Conservation (phyloP, 2,888 invertebrate genomes). For the Amitus sp. region DNA sequence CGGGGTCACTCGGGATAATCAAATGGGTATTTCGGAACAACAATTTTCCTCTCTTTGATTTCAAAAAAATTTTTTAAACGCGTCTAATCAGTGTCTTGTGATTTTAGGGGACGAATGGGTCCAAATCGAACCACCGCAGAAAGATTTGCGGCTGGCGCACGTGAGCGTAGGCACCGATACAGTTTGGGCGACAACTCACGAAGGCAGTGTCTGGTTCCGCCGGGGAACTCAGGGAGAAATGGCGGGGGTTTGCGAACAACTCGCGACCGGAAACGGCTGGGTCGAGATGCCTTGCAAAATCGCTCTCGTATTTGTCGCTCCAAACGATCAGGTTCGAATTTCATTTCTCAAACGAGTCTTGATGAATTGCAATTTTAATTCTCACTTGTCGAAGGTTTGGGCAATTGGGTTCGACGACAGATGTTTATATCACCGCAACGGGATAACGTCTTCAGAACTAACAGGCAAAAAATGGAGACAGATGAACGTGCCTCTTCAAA, state of each 20-base stretch:
- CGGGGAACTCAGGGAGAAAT: conserved; percentile 78
- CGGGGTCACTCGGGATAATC: conserved; percentile 83
- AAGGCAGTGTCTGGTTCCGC: conserved; percentile 88
- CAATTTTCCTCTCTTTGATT: neutral
- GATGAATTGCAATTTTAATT: too few species aligned
- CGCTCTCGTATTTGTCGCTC: conserved; percentile 83
- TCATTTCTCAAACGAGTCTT: too few species aligned
- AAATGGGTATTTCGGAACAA: conserved; percentile 70
- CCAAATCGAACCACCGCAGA: conserved; percentile 80
- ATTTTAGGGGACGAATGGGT: conserved; percentile 78
- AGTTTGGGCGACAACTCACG: conserved; percentile 81
- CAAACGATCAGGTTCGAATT: conserved; percentile 79
- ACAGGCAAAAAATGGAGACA: conserved; percentile 90
- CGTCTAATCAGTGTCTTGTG: conserved; percentile 5
- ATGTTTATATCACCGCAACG: conserved; percentile 81
- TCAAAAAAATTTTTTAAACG: conserved; percentile 12
- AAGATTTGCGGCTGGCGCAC: conserved; percentile 77
- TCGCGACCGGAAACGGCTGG: conserved; percentile 87
- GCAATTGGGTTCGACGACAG: conserved; percentile 87
- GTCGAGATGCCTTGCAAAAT: conserved; percentile 90
- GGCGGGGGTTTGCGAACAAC: conserved; percentile 78
- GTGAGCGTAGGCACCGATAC: conserved; percentile 85
- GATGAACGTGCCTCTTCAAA: conserved; percentile 82
- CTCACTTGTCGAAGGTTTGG: conserved; percentile 72
- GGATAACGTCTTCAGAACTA: conserved; percentile 78